Conservation (phyloP, 2,888 invertebrate species). For the Agonopterix subpropinquella region DNA sequence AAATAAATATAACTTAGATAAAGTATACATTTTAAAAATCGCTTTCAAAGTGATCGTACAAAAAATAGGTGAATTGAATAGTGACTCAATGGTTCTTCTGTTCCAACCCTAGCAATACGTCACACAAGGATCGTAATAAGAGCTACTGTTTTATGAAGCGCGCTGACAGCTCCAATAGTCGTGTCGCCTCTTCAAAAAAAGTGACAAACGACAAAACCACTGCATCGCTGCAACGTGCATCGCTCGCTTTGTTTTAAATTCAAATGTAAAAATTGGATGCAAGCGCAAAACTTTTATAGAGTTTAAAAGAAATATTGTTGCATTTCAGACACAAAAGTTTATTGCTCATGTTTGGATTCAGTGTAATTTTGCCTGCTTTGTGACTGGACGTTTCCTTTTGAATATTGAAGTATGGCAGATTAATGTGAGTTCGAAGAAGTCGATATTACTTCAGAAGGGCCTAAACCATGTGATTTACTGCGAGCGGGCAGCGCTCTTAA, state of each 20-base stretch:
- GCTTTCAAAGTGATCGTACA: too few species aligned
- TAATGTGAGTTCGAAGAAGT: constrained; percentile 73
- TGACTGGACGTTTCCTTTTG: constrained; percentile 58
- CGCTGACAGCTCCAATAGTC: constrained; percentile 54
- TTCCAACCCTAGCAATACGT: constrained; percentile 30
- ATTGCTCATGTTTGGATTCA: constrained; percentile 29
- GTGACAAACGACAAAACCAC: constrained; percentile 14
- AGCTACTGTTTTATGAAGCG: constrained; percentile 54
- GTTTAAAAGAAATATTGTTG: too few species aligned
- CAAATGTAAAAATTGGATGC: background rate
- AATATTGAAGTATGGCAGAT: constrained; percentile 68
- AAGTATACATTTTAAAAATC: too few species aligned
- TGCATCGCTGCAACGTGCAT: constrained; percentile 6
- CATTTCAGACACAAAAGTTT: background rate
- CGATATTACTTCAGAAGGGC: constrained; percentile 70
- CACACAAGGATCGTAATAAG: constrained; percentile 36
- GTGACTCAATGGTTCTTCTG: constrained; percentile 16
- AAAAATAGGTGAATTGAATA: background rate
- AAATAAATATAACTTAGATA: too few species aligned
- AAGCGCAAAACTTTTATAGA: background rate
- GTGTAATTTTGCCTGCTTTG: constrained; percentile 49
- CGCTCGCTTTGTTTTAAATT: constrained; percentile 16
- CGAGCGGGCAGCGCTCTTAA: constrained; percentile 61
- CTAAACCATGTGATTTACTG: constrained; percentile 68
- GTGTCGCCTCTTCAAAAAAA: constrained; percentile 29